A percentile compares a stretch with the other conserved stretches of the same genome.
These are phyloP conservation scores for Limonius californicus DNA, from an alignment of 1,140 invertebrate genomes.

Conservation along the genomic window DNA sequence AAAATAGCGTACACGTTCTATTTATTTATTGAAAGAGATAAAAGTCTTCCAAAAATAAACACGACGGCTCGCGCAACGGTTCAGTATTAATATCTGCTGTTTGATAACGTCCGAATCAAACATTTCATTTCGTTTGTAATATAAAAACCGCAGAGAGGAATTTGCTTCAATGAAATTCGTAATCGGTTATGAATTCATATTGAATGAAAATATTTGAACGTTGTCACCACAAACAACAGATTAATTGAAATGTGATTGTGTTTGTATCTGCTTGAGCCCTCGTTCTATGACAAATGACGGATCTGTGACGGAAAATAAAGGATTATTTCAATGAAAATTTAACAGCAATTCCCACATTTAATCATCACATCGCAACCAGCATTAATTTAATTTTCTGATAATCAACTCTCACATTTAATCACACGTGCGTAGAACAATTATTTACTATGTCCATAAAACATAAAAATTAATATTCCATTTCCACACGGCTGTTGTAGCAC, in stretches of 20 bases:
- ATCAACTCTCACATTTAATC: no score
- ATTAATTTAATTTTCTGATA: background rate
- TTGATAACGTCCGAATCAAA: slow-evolving; percentile 8
- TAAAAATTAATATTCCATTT: no score
- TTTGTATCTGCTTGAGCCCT: slow-evolving; percentile 1
- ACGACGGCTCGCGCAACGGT: background rate
- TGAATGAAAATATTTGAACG: slow-evolving; percentile 13
- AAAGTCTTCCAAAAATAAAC: background rate
- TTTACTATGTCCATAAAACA: no score
- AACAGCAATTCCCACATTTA: no score
- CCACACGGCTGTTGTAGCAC: no score
- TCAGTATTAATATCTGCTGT: slow-evolving; percentile 4
- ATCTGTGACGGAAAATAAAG: no score
- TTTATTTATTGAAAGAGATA: background rate
- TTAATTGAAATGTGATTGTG: slow-evolving; percentile 11
- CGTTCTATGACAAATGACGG: slow-evolving; percentile 4
- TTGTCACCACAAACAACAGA: slow-evolving; percentile 2
- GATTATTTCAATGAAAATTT: no score
- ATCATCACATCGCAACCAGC: no score
- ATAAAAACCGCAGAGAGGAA: slow-evolving; percentile 1
- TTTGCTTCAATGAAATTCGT: slow-evolving; percentile 7
- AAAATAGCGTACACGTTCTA: background rate
- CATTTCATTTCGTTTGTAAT: slow-evolving; percentile 9
- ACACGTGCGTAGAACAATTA: no score
- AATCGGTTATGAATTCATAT: slow-evolving; percentile 8